A percentile compares a stretch with the other conserved stretches of the same genome.
These are phyloP conservation scores for Marasmarcha lunaedactyla DNA, from an alignment of 2,888 invertebrate genomes.

Conservation along the genomic window DNA sequence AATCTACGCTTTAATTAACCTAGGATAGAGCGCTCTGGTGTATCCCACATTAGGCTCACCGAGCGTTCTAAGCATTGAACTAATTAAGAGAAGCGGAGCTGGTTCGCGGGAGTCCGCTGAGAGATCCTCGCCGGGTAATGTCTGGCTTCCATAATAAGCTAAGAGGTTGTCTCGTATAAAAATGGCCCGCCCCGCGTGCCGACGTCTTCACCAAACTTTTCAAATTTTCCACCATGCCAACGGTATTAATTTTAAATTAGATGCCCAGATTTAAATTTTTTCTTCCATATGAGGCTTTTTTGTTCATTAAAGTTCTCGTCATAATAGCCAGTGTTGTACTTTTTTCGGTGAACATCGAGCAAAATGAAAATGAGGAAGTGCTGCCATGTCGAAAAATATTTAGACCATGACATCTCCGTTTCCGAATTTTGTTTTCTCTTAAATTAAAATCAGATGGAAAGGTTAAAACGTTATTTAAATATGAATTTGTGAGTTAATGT, in stretches of 20 bases:
- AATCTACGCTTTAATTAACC: conserved; percentile 38
- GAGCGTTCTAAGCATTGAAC: conserved; percentile 52
- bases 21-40: neutral
- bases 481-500: neutral
- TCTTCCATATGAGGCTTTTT: conserved; percentile 41
- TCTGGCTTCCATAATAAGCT: conserved; percentile 63
- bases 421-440: no score
- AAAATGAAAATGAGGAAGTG: neutral
- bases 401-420: no score
- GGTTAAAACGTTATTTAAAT: no score
- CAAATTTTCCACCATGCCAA: conserved; percentile 58
- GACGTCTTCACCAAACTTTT: conserved; percentile 62
- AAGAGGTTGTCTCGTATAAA: conserved; percentile 63
- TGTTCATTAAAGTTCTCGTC: conserved; percentile 40
- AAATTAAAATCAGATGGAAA: no score
- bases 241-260: conserved; percentile 63
- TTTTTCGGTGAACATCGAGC: no score
- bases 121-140: conserved; percentile 25
- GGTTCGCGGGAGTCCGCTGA: conserved; percentile 32
- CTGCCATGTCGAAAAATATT: no score
- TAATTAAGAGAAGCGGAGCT: conserved; percentile 49
- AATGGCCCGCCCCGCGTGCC: conserved; percentile 56
- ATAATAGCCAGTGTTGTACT: conserved; percentile 21
- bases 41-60: no score
- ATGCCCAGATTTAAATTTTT: conserved; percentile 42